Base-by-base conservation (phyloP, 2,797 vertebrate species). In the Sphenodon punctatus region DNA sequence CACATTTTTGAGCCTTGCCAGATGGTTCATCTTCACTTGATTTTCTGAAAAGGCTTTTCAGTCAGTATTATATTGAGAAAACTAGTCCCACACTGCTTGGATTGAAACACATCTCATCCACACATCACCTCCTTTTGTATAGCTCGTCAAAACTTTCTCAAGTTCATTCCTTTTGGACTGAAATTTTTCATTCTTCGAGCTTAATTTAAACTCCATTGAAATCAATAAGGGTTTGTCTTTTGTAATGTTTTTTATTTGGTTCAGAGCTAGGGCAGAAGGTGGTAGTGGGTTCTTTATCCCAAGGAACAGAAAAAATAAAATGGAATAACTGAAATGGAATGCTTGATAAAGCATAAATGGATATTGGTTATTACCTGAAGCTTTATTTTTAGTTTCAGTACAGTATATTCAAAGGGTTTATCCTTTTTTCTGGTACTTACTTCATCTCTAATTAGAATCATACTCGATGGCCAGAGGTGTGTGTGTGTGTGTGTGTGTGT, bases 31-130 rank as follows among this genome's bases (percentile, higher is more conserved):
- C 59, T 75, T 43, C 42, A 6, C 23, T 34, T 1, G 0, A 1
- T 65, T 79, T 63, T 12, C 49, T 60, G 25, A 43, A 77, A 79
- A 32, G 55, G 15, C 2, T 89, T 85, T 86, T 83, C 7, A 78
- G 14, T 11, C 85, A 68, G 42, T 11, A 8, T 56, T 68, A 58
- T 56, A 46, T 68, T 16, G 17, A 30, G 16, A 51, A 16, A 5
- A 15, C 27, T 8, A 56, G 30, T 41, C 32, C 61, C 49, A 20
- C 39, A 36, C 67, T 9, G 59, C 34, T 36, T 42, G 73, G 30
- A 30, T 8, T 2, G 0, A 15, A 49, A 22, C 30, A 12, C 39
- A 77, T 27, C 49, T 60, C 23, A 14, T 7, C 6, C 12, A 48
- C 3, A 1, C 23, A 27, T 71, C n/a, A 45, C 16, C 43, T 45